Base-by-base conservation (phyloP, 2,113 vertebrate genomes). In the Tonatia bakeri region DNA sequence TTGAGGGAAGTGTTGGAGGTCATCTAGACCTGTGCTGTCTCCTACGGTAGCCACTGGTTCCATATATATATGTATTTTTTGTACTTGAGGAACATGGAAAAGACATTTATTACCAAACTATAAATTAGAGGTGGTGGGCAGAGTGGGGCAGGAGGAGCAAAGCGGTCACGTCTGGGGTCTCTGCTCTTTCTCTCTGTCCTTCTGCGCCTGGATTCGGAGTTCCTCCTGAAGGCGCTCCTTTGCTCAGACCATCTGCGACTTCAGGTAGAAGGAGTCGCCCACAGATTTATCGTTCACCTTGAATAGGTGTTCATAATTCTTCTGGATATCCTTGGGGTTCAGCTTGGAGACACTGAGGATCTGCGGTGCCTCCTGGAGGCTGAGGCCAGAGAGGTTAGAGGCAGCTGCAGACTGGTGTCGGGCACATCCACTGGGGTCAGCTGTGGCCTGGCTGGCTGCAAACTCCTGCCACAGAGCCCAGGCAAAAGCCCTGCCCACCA, bases 141-240 rank as follows among this genome's bases (percentile, higher is more conserved):
- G 77, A 89, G 0, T 0, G 2, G 5, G 43, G n/a, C 4, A 10
- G 0, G 82, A n/a, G 26, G 52, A 89, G 72, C 14, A 10, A 3
- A 4, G 64, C 24, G 67, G 97, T 99, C 98, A 99, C 98, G 99
- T 99, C 97, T 99, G 98, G 0, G 98, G 96, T 5, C 96, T 98
- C 95, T 97, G 91, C 2, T 97, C 97, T 65, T 96, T 93, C 56
- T 98, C 98, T 92, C 91, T 97, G 88, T 98, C 97, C 0, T 97
- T 98, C 96, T 92, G 98, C 91, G 98, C 97, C 97, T 99, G 98
- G 97, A 99, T 99, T 72, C 95, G 97, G 26, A 99, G 98, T 92
- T 99, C 99, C 97, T 99, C 99, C 0, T 99, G 99, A 45, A 99
- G 98, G 83, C 99, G 98, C 97, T 99, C 99, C 98, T 99, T 99